Conservation (phyloP, 2,113 vertebrate species). For the Spheniscus mendiculus region DNA sequence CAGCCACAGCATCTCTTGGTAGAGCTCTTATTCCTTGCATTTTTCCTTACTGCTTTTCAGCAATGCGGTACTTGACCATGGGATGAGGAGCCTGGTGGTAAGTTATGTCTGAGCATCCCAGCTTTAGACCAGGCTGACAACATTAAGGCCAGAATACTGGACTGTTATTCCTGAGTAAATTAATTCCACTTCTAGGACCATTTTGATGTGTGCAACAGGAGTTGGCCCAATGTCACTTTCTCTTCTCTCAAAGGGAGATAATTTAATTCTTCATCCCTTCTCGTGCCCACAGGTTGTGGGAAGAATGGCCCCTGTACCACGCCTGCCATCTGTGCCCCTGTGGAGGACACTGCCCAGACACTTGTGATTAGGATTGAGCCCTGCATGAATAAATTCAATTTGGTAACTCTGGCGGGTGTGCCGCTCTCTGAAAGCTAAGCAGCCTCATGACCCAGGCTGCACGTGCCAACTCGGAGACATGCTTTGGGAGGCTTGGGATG, state of each 20-base stretch:
- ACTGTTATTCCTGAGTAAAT: background rate
- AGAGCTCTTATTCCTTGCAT: background rate
- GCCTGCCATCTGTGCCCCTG: accelerated
- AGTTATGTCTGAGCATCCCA: background rate
- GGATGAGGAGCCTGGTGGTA: background rate
- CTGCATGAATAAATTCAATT: background rate
- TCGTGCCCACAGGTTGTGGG: background rate
- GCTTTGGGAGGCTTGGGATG: background rate
- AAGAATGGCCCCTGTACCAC: background rate
- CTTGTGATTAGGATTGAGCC: background rate
- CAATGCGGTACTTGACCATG: background rate
- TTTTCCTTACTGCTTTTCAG: background rate
- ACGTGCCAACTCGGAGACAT: accelerated
- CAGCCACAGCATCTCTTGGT: background rate
- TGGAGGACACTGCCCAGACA: background rate
- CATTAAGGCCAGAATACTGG: background rate
- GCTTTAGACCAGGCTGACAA: background rate
- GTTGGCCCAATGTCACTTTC: background rate
- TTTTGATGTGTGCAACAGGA: background rate
- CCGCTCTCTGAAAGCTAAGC: background rate
- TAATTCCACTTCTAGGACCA: background rate
- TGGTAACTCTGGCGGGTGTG: background rate
- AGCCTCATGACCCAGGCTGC: background rate
- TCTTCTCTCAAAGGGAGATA: background rate
- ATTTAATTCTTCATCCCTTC: background rate